phyloP scores from a whole-genome alignment of 2,113 vertebrate genomes.

The Solea senegalensis region DNA sequence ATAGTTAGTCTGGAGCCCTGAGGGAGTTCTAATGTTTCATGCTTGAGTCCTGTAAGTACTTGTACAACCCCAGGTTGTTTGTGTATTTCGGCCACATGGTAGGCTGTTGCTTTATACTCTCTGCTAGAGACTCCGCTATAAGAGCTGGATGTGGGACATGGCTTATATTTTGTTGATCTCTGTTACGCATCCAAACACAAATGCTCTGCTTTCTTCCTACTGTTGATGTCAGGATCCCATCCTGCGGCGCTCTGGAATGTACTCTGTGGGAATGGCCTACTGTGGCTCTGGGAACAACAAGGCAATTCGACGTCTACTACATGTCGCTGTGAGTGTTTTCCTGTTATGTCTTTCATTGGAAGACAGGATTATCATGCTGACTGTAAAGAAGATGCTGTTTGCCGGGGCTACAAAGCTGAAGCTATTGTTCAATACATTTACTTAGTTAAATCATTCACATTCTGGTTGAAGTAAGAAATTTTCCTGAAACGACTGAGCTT shows the following conservation, averaged over 20 bases:
- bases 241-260: conserved; percentile 97
- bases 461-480: background rate
- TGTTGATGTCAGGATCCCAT: conserved; percentile 90
- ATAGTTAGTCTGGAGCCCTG: no score
- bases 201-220: conserved; percentile 70
- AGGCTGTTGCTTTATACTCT: conserved; percentile 17
- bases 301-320: conserved; percentile 95
- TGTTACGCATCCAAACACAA: conserved; percentile 34
- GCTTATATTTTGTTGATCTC: conserved; percentile 22
- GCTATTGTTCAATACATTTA: background rate
- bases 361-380: conserved; percentile 31
- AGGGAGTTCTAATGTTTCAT: conserved; percentile 17
- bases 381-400: conserved; percentile 2
- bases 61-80: background rate
- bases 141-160: conserved; percentile 21
- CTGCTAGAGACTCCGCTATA: conserved; percentile 23
- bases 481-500: background rate
- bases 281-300: conserved; percentile 99
- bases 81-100: conserved; percentile 11
- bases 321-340: conserved; percentile 92
- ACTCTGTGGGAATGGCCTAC: conserved; percentile 99
- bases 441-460: background rate
- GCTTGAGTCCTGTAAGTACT: conserved; percentile 9
- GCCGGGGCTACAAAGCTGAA: background rate
- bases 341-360: conserved; percentile 20